A percentile compares a stretch with the other conserved stretches of the same genome.
phyloP scores from a whole-genome alignment of 2,888 invertebrate genomes.

The Torymus tubicola region DNA sequence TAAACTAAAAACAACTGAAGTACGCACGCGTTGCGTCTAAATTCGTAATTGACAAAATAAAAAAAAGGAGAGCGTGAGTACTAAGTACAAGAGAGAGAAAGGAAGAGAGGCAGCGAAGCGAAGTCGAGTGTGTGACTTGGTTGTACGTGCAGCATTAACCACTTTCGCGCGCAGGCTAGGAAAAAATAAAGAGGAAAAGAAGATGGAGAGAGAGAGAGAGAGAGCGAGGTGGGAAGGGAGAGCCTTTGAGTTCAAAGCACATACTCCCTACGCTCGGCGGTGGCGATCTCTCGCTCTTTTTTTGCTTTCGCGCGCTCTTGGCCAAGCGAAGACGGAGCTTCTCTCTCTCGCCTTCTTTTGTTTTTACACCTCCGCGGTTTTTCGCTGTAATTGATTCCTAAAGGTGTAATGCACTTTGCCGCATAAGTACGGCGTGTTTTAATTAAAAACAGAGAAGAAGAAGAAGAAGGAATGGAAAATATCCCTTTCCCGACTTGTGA shows the following conservation, averaged over 20 bases:
- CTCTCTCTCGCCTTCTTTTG: constrained; percentile 26
- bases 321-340: too few species aligned
- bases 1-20: too few species aligned
- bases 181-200: constrained; percentile 50
- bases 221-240: constrained; percentile 15
- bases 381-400: constrained; percentile 53
- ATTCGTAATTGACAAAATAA: constrained; percentile 44
- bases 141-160: constrained; percentile 62
- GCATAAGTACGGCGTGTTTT: constrained; percentile 4
- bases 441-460: constrained; percentile 30
- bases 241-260: constrained; percentile 57
- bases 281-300: constrained; percentile 34
- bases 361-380: constrained; percentile 46
- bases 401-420: constrained; percentile 23
- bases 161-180: constrained; percentile 50
- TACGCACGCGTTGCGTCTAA: not conserved
- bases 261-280: constrained; percentile 44
- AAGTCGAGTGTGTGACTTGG: constrained; percentile 53
- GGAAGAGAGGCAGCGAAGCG: constrained; percentile 43
- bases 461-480: too few species aligned
- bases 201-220: constrained; percentile 15
- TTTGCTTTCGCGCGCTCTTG: constrained; percentile 21
- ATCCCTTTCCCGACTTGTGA: too few species aligned
- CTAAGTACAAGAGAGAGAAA: constrained; percentile 19
- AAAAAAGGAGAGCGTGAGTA: not conserved